Base-by-base conservation (phyloP, 2,113 vertebrate genomes). In the Sapajus apella region DNA sequence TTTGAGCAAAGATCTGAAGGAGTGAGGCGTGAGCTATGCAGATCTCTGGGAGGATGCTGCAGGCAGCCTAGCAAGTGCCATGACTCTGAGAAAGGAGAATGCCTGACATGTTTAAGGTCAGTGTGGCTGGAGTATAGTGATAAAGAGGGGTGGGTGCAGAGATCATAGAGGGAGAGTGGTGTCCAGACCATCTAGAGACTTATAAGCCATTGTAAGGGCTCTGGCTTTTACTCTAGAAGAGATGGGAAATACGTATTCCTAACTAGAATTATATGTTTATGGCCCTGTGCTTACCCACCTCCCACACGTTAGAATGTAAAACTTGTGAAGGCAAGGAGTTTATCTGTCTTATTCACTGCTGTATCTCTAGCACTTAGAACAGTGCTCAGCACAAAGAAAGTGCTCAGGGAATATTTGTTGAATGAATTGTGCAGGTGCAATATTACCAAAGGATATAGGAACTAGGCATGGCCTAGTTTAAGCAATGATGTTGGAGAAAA, bases 371-470 rank as follows among this genome's bases (percentile, higher is more conserved):
- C 23, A 86, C 37, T 89, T 80, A 85, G 45, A 73, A 68, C 25
- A 86, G 55, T 32, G 20, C 76, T 17, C 35, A 77, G 58, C 61
- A 56, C 23, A 37, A 56, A 80, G 61, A 87, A 95, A 80, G 43
- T 96, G 40, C 40, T 75, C 70, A 73, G 55, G 75, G 70, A 96
- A 72, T 91, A 75, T 97, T 47, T 93, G 90, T 18, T 90, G 75
- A 90, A 72, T 61, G 37, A 73, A 72, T 73, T 93, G 45, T 27
- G 30, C 14, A 87, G 45, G 45, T 84, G 10, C 8, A 58, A 30
- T 58, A 93, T 58, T 95, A 86, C 50, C 56, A 77, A 87, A 72
- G n/a, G 23, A 82, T 70, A 40, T 11, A 56, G 64, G 30, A 91
- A 76, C 37, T 85, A 93, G 95, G 81, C 12, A 18, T 66, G 32